Base-by-base conservation (phyloP, 1,140 invertebrate species). In the Oncopodura yosiiana region DNA sequence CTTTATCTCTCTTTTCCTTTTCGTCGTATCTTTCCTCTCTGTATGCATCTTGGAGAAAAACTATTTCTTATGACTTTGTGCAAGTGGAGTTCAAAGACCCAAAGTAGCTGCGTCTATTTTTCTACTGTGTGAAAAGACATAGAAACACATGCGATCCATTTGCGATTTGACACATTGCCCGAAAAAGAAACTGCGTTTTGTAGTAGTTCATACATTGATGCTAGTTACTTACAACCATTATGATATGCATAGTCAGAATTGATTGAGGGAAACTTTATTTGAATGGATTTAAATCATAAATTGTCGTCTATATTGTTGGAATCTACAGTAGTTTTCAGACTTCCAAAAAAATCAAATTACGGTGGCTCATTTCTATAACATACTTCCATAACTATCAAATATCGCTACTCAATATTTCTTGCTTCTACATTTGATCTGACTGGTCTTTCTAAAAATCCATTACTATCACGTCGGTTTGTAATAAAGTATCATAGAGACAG, bases 61-160 rank as follows among this genome's bases (percentile, higher is more conserved):
- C 11, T 5, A 38, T 38, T n/a, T 16, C 11, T 16, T n/a, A 16
- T 4, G 11, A 38, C 18, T 38, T 38, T 16, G 36, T 16, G 36
- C 36, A 11, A 38, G 36, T 18, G 19, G 49, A 50, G 49, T 50
- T 50, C 49, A 50, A 50, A 50, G 49, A 50, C 49, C 49, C 36
- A 50, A 50, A 36, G 39, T 50, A 27, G 32, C 21, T 37, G 32
- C 5, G 36, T n/a, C 3, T 16, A 4, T n/a, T 4, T 4, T n/a
- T 5, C 11, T n/a, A 8, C 36, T n/a, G n/a, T n/a, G 4, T 5
- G 36, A 38, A 38, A 29, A 27, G 24, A 50, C 24, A 50, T 19
- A 50, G 24, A 50, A 38, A 41, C 49, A 50, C 49, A 50, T 50
- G 49, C 37, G 23, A 50, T 50, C 49, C 49, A 50, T 50, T 50